Base-by-base conservation (phyloP, 2,888 invertebrate species). In the Dryococelus australis region DNA sequence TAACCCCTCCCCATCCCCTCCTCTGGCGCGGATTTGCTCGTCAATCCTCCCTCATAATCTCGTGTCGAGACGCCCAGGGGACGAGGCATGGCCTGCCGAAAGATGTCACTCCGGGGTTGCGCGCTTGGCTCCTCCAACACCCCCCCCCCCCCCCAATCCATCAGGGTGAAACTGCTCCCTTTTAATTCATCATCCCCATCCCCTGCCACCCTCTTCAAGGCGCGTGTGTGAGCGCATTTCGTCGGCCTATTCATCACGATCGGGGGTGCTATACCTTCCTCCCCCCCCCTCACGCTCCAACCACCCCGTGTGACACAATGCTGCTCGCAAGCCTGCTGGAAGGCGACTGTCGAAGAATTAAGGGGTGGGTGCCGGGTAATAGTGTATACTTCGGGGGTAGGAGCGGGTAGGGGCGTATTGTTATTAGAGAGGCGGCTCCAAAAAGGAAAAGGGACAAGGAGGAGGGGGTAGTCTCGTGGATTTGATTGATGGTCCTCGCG, bases 241-340 rank as follows among this genome's bases (percentile, higher is more conserved):
- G 65, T 65, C 65, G 65, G 65, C 65, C 65, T 65, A 65, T 65
- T 65, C 65, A 65, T 65, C 65, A 65, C 65, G 8, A 65, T 65
- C 65, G 65, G 65, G 65, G 65, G 65, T n/a, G 35, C 35, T 3
- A 35, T 65, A 24, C n/a, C 8, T 20, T 2, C 8, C 65, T 9
- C 20, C 65, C 65, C 65, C 65, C 65, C 0, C 65, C n/a, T 65
- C 20, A 9, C 65, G 10, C 16, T 20, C 65, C 0, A 16, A 1
- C 20, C 24, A 8, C 8, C 0, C 65, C 10, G 8, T 5, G 8
- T 24, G 1, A 24, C 65, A 65, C 65, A 65, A 65, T 65, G 65
- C 65, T 0, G 20, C n/a, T 20, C n/a, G 65, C 65, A n/a, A 8
- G 65, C 65, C 65, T 65, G 65, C 65, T n/a, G 65, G n/a, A 65